Base-by-base conservation (phyloP, 2,797 vertebrate genomes). In the Sorex maritimensis region DNA sequence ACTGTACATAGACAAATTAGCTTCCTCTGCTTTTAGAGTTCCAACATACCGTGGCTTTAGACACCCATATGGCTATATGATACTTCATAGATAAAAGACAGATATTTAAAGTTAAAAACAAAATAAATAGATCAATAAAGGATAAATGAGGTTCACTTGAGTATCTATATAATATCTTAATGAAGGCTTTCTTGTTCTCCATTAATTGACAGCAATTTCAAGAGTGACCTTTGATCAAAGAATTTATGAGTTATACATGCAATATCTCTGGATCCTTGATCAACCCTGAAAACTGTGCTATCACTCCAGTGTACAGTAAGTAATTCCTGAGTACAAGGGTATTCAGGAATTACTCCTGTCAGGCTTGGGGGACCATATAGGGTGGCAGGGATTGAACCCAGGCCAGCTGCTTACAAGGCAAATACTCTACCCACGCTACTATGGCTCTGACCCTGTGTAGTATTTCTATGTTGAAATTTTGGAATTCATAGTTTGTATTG, bases 61-160 rank as follows among this genome's bases (percentile, higher is more conserved):
- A 52, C 49, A 71, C 13, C 3, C 21, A 24, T 75, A 26, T 46
- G 7, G 65, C 41, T 77, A 9, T 11, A 10, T 55, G 14, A n/a
- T 81, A 4, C 55, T 19, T 8, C 30, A 65, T 71, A 73, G 14
- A 19, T 9, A 86, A 2, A 63, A 88, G 19, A 68, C 41, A 17
- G 14, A 0, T 24, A 78, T 34, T 86, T 83, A 52, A 28, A 83
- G 24, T 90, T 82, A 46, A 68, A 94, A 92, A 34, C 17, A 90
- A 72, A 58, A 19, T 15, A 72, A 85, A 5, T 15, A 78, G 73
- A 68, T 34, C 68, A 0, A 9, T 52, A 6, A 68, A 73, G 8
- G 7, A 71, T 61, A 90, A 88, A 71, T 6, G 6, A 89, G 23
- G 1, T 34, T 84, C 24, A 1, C n/a, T 44, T 84, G 4, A 17